Base-by-base conservation (phyloP, 2,888 invertebrate species). In the Tenthredo mesomela region DNA sequence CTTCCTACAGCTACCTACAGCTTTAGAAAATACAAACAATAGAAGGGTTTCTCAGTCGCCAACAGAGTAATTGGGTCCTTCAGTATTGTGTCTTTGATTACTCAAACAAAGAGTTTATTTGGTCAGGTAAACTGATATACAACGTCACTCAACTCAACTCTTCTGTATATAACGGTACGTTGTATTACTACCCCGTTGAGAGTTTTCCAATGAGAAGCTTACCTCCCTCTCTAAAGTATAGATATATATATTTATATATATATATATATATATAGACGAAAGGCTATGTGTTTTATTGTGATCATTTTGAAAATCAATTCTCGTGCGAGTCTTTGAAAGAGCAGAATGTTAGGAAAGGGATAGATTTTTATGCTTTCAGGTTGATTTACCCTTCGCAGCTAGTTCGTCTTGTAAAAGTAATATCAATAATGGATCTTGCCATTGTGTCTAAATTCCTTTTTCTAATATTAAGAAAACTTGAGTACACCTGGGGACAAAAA, bases 41-140 rank as follows among this genome's bases (percentile, higher is more conserved):
- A 43, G 43, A 73, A 73, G 73, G 73, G 73, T 73, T 73, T 73
- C 25, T 43, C 43, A 43, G 73, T 73, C 21, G 43, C 73, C 21
- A 43, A 43, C 43, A 3, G 73, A 73, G 73, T 73, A 73, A 73
- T 73, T 73, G 73, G 73, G 43, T 77, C 50, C 77, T 77, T 33
- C 54, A 25, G 33, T 18, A 47, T 77, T 77, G 58, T 37, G 80
- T 80, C 80, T 80, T 58, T 61, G 58, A 80, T 61, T 29, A 61
- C 50, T 80, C 40, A 80, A 54, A 29, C 50, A 50, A 80, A 61
- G 80, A 80, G 58, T 61, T 80, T 80, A 61, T 80, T 80, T 61
- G 37, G 40, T 21, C 21, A 40, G 61, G 58, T 80, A 77, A 77
- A 47, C 50, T 61, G 80, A 61, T 61, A 50, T n/a, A 73, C 43